A percentile compares a stretch with the other conserved stretches of the same genome.
Evolutionary conservation across 2,797 vertebrate species (phyloP).

Genomic region (Thripadectes ignobilis): DNA sequence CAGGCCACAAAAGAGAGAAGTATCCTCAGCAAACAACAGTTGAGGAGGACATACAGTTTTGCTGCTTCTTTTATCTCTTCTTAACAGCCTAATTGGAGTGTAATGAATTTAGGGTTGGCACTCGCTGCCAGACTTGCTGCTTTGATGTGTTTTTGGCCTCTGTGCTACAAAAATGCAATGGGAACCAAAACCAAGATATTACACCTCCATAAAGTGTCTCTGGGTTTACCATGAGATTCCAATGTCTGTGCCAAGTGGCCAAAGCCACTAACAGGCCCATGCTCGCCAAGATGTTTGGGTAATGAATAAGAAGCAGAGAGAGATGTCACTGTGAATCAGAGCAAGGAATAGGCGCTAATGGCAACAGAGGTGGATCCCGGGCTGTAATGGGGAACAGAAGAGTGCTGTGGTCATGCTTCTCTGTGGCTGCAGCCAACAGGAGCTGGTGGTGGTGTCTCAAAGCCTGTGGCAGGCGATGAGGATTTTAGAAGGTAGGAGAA

Average conservation of each 20-base stretch:
- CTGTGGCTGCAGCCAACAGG: neutral
- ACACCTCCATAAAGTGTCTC: constrained; percentile 73
- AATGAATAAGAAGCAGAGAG: constrained; percentile 67
- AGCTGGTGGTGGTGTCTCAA: neutral
- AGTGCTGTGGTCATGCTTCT: neutral
- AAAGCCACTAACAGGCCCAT: constrained; percentile 67
- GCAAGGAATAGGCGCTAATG: constrained; percentile 18
- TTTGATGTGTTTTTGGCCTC: constrained; percentile 72
- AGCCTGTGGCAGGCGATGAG: accelerated
- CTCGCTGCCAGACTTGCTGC: constrained; percentile 5
- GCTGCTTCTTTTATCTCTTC: constrained; percentile 66
- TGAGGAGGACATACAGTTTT: constrained; percentile 47
- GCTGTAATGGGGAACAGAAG: constrained; percentile 42
- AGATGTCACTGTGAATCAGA: constrained; percentile 62
- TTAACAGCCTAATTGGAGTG: constrained; percentile 59
- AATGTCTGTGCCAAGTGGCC: constrained; percentile 60
- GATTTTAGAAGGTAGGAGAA: neutral
- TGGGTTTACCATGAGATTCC: constrained; percentile 73
- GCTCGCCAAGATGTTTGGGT: constrained; percentile 62
- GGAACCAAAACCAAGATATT: constrained; percentile 65
- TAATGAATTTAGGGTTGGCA: constrained; percentile 60
- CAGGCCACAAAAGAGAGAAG: constrained; percentile 54
- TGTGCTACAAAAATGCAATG: constrained; percentile 43
- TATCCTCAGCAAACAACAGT: constrained; percentile 41
- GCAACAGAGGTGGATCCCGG: neutral